Evolutionary conservation across 2,888 invertebrate species (phyloP), one percentile per base, ranked within the genome.

Genomic region (Drosophila lacicola): DNA sequence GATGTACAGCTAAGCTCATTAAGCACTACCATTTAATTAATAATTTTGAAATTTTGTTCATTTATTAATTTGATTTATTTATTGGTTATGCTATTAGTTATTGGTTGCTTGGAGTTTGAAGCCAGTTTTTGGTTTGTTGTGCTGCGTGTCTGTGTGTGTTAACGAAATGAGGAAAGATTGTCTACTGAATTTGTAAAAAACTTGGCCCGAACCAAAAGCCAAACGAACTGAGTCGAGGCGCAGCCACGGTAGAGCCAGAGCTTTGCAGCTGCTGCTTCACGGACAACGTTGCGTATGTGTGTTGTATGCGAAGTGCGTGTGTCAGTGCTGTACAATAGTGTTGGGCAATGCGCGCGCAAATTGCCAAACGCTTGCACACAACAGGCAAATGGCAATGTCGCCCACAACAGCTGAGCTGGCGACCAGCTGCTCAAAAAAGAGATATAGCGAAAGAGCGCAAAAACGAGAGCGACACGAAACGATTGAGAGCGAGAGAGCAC

Each of bases 151-250:
- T 71, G 69, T 74, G 85, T 75, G 80, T 89, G 89, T 89, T 88
- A 88, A 88, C 89, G 88, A 89, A 89, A 89, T 82, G 89, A 89
- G 84, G 86, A 90, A 86, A 90, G 89, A 89, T 89, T 90, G 90
- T 89, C 89, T 90, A 89, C 89, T 89, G 79, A 88, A 74, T 82
- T 83, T 74, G 85, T 86, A 75, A 88, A 77, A 78, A 77, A 79
- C 63, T 61, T 64, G 60, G 46, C 49, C 73, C 64, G 71, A 64
- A 63, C 57, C 57, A 53, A 74, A 58, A 47, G 54, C 70, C 70
- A 71, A 55, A 44, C 73, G 78, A 74, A 75, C 76, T 49, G 56
- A 75, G 53, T 58, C 50, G 71, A 44, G 56, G 19, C 68, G 56
- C 29, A 29, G 29, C 29, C 29, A 29, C 29, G 8, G 29, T 29